A percentile compares a stretch with the other conserved stretches of the same genome.
phyloP scores from a whole-genome alignment of 2,888 invertebrate species.

The Craniophora ligustri region DNA sequence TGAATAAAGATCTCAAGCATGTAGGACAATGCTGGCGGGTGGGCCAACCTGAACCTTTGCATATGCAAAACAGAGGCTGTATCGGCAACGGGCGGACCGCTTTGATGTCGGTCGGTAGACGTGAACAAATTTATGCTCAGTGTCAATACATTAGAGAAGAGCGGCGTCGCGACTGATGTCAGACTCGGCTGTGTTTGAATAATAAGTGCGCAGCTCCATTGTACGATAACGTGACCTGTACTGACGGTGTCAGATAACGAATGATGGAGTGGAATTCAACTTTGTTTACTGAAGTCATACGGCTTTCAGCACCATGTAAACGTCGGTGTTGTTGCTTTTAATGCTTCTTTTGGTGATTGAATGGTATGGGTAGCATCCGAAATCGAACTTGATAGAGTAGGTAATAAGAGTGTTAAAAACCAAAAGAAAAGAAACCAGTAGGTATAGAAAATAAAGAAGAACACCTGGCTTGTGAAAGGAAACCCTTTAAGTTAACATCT shows the following conservation, averaged over 20 bases:
- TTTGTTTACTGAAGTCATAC: neutral
- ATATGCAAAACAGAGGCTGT: constrained; percentile 67
- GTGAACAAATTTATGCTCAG: constrained; percentile 75
- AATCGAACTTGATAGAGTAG: neutral
- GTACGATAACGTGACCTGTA: constrained; percentile 25
- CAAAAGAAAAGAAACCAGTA: too few species aligned
- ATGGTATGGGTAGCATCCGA: neutral
- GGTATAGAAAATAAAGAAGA: too few species aligned
- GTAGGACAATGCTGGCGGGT: constrained; percentile 63
- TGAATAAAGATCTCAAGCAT: constrained; percentile 62
- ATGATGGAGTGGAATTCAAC: constrained; percentile 1
- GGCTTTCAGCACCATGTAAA: neutral
- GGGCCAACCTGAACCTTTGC: constrained; percentile 63
- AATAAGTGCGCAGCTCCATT: constrained; percentile 59
- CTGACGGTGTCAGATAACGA: constrained; percentile 2
- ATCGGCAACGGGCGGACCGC: constrained; percentile 49
- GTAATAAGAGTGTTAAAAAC: too few species aligned
- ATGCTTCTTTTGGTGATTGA: neutral
- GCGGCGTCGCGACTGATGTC: constrained; percentile 72
- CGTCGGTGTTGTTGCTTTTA: neutral
- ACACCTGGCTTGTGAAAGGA: too few species aligned
- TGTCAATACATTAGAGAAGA: constrained; percentile 78
- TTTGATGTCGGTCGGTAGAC: constrained; percentile 67
- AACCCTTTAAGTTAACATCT: too few species aligned
- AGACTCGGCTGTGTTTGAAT: constrained; percentile 68